These are phyloP conservation scores for Sinocyclocheilus rhinocerous DNA, from an alignment of 2,113 vertebrate genomes.

Conservation along the genomic window DNA sequence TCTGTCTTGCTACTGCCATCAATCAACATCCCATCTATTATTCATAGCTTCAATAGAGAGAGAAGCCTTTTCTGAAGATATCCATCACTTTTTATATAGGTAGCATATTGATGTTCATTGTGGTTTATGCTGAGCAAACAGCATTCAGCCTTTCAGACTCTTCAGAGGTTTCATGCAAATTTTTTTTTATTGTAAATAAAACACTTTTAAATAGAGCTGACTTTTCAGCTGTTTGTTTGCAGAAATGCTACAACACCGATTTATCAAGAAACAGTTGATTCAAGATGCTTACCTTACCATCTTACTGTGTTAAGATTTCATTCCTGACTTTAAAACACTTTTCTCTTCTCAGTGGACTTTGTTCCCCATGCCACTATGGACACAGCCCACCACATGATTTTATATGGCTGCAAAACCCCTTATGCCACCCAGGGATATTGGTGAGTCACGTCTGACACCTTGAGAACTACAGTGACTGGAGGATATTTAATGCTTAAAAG, in stretches of 20 bases:
- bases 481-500: not conserved
- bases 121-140: not conserved
- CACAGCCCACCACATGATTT: constrained; percentile 94
- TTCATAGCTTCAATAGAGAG: constrained; percentile 9
- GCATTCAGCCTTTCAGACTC: not conserved
- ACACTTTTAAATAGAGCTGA: not conserved
- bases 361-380: constrained; percentile 93
- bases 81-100: not conserved
- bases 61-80: not conserved
- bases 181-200: no score
- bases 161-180: not conserved
- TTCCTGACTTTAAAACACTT: not conserved
- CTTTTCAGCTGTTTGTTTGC: not conserved
- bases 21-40: constrained; percentile 27
- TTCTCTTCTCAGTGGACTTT: constrained; percentile 88
- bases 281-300: not conserved
- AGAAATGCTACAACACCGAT: not conserved
- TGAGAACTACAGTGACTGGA: not conserved
- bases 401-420: constrained; percentile 91
- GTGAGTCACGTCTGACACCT: constrained; percentile 70
- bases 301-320: not conserved
- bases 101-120: not conserved
- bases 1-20: constrained; percentile 11
- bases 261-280: not conserved
- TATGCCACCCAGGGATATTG: constrained; percentile 85